phyloP scores from a whole-genome alignment of 1,140 invertebrate genomes.

The Leptinotarsa undecemlineata region DNA sequence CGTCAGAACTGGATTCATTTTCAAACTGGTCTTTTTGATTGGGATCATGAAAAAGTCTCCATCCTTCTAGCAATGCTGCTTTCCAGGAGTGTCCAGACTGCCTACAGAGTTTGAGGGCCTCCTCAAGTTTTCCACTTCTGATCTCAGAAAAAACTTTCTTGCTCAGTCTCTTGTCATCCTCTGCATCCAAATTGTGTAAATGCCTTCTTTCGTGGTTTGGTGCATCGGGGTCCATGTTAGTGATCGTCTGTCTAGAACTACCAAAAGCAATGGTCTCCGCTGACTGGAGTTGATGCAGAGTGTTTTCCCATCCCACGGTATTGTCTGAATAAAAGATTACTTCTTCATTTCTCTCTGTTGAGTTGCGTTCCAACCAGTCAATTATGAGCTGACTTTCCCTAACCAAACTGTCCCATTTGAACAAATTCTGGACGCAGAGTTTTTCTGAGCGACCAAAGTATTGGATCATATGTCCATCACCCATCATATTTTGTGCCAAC shows the following conservation, averaged over 20 bases:
- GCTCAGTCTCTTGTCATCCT: slow-evolving; percentile 80
- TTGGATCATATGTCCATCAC: slow-evolving; percentile 35
- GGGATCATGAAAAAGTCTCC: slow-evolving; percentile 82
- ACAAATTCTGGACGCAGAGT: slow-evolving; percentile 64
- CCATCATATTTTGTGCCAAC: slow-evolving; percentile 46
- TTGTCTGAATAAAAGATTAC: slow-evolving; percentile 75
- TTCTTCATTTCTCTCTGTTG: slow-evolving; percentile 69
- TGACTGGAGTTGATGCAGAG: slow-evolving; percentile 76
- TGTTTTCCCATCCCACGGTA: slow-evolving; percentile 89
- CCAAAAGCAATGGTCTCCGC: slow-evolving; percentile 60
- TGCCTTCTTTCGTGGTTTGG: slow-evolving; percentile 76
- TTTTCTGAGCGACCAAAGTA: slow-evolving; percentile 63
- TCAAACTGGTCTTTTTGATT: slow-evolving; percentile 61
- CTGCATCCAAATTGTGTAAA: slow-evolving; percentile 85
- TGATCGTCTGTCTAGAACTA: slow-evolving; percentile 65
- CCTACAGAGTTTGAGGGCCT: slow-evolving; percentile 79
- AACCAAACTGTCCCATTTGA: slow-evolving; percentile 68
- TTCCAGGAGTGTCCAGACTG: slow-evolving; percentile 88
- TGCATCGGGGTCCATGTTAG: slow-evolving; percentile 91
- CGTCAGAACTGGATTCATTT: slow-evolving; percentile 31
- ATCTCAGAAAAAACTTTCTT: slow-evolving; percentile 75
- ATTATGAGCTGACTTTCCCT: slow-evolving; percentile 83
- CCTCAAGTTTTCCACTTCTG: slow-evolving; percentile 81
- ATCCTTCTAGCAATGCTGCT: slow-evolving; percentile 87
- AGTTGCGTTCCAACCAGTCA: slow-evolving; percentile 90